These are phyloP conservation scores for Limanda limanda DNA, from an alignment of 2,113 vertebrate species.

Conservation along the genomic window DNA sequence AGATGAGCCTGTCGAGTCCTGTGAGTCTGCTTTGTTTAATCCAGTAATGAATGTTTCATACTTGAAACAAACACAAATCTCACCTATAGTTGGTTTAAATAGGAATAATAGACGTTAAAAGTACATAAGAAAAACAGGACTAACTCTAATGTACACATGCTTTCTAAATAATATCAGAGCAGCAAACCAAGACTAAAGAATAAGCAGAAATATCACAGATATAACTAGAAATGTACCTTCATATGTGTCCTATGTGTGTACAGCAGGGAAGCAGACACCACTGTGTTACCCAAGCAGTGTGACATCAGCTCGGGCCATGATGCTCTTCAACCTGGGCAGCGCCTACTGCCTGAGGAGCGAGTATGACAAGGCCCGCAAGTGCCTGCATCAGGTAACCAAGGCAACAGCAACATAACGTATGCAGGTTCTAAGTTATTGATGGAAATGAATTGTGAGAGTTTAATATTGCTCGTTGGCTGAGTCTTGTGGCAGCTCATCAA, in stretches of 20 bases:
- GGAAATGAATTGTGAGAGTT: too few relatives aligned
- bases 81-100: neutral
- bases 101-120: neutral
- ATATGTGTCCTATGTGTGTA: constrained; percentile 1
- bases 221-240: too few relatives aligned
- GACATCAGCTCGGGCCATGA: constrained; percentile 93
- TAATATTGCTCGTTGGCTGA: too few relatives aligned
- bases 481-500: too few relatives aligned
- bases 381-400: constrained; percentile 92
- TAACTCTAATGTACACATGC: too few relatives aligned
- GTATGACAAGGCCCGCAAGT: constrained; percentile 97
- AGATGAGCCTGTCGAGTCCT: constrained; percentile 93
- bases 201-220: too few relatives aligned
- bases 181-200: too few relatives aligned
- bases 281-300: constrained; percentile 96
- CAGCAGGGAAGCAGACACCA: constrained; percentile 94
- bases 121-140: neutral
- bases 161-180: too few relatives aligned
- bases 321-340: constrained; percentile 98
- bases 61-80: neutral
- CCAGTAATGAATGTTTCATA: neutral
- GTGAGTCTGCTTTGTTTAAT: constrained; percentile 82
- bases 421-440: neutral
- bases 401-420: neutral
- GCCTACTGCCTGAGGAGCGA: constrained; percentile 97